Evolutionary conservation across 2,888 invertebrate genomes (phyloP), one percentile per base, ranked within the genome.

Genomic region (Caenorhabditis sp.): DNA sequence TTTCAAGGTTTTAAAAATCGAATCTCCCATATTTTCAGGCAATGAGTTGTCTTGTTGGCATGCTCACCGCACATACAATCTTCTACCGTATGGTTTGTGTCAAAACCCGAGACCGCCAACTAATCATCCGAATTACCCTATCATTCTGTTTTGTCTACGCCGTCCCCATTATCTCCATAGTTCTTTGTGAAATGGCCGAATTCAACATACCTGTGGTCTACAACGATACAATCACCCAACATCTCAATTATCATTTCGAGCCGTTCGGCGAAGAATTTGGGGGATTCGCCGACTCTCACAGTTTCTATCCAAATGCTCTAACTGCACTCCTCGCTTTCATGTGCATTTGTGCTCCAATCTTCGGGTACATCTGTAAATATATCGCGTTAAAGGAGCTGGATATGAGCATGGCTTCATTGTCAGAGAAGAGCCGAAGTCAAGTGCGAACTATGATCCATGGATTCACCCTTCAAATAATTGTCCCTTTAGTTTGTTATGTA

Each of bases 171-270:
- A 3, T 20, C 8, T 10, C n/a, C 3, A 7, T 52, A 12, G 52
- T 52, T 67, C 66, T 17, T 66, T 65, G 66, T 59, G 62, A 67
- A 59, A 71, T 71, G 7, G 66, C 71, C 1, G 49, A 62, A 20
- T 43, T 56, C 21, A 54, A 71, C 12, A 25, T 66, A 14, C 50
- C 59, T 1, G 27, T 23, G 25, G 71, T 71, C 36, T 64, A 66
- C 57, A 17, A 14, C 0, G 4, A 66, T 66, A n/a, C 66, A 3
- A 25, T 61, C 1, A 3, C 23, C 25, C 27, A n/a, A 14, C 71
- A 71, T 26, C 50, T 66, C 60, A 1, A 56, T 67, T 71, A 71
- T 25, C 53, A 71, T 49, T 71, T 71, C 17, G 56, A 23, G 17
- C 53, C 25, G 0, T 71, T 63, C 36, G n/a, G 23, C 21, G 43